Evolutionary conservation across 92 coral and sea anemone species (phyloP), one percentile per base, ranked within the genome.

Genomic region (Heteractis magnifica): DNA sequence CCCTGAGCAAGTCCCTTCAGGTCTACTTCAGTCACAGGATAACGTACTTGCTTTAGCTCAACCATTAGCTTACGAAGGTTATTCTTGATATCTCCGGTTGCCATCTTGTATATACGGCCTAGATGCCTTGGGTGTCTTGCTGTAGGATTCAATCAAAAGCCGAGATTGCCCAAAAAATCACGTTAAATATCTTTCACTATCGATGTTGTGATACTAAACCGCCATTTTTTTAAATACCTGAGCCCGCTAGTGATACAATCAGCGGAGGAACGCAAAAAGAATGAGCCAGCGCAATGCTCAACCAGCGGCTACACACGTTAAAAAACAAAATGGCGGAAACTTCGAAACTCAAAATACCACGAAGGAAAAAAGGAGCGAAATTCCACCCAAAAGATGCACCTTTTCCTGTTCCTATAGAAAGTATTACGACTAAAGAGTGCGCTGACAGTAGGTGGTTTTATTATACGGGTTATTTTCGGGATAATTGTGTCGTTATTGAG

Each of bases 11-110:
- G 83, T 2, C 94, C 97, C 79, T 87, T 88, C 41, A 97, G 75
- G 74, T 97, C 96, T 52, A 94, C 80, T 11, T 89, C 91, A 50
- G 60, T 73, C 62, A 92, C 79, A 3, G 98, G 93, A 77, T 85
- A 94, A 84, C 89, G 87, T 77, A 94, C 79, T 79, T 86, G 94
- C 81, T 94, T 97, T 72, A 97, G 83, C 91, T 94, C 99, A n/a
- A 89, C 74, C 49, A 94, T 87, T 48, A 97, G 93, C 93, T 97
- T 97, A 26, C 99, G 93, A 56, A 97, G 91, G 58, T 97, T 97
- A 77, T 97, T 97, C 79, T 94, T 94, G 52, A 97, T 83, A 79
- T 97, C 99, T 65, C 99, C 99, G 21, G 99, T 97, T 52, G 99
- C 77, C 99, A 97, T 97, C 70, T 68, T 79, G 48, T 19, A 41